Percentiles rank a stretch among this genome's conserved stretches.
Evolutionary conservation across 2,113 vertebrate genomes (phyloP).

Genomic region (Rana temporaria): DNA sequence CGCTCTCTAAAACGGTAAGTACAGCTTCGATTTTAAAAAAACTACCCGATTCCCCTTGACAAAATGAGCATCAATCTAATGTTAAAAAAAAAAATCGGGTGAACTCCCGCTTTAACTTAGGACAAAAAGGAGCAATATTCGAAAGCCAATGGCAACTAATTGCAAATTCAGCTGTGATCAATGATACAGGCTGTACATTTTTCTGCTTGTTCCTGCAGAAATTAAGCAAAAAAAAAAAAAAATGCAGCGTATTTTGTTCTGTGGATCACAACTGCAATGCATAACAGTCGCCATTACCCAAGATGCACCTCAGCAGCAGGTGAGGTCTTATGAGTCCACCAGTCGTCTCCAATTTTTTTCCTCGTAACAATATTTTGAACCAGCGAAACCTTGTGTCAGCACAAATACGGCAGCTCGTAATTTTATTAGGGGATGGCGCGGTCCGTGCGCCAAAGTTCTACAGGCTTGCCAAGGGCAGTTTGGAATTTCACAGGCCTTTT

Average conservation of each 20-base stretch:
- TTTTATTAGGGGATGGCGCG: not conserved
- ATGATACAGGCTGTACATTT: no score
- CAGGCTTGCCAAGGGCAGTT: conserved; percentile 36
- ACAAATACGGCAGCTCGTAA: not conserved
- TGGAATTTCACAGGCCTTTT: conserved; percentile 33
- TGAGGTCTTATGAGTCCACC: not conserved
- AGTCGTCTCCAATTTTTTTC: conserved; percentile 11
- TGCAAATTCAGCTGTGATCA: no score
- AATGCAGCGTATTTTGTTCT: not conserved
- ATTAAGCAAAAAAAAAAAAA: no score
- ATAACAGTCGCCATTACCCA: not conserved
- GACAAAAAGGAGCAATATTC: no score
- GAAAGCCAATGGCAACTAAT: no score
- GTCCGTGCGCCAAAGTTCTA: not conserved
- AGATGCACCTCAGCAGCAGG: not conserved
- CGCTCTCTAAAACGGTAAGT: no score
- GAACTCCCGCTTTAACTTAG: no score
- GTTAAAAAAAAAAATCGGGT: no score
- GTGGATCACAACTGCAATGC: not conserved
- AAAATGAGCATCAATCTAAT: no score
- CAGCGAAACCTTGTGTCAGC: conserved; percentile 17
- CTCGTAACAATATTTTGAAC: conserved; percentile 21
- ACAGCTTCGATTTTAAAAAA: no score
- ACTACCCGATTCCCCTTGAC: no score
- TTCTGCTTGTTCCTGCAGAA: no score